phyloP scores from a whole-genome alignment of 2,888 invertebrate genomes.

The Eupithecia centaureata region DNA sequence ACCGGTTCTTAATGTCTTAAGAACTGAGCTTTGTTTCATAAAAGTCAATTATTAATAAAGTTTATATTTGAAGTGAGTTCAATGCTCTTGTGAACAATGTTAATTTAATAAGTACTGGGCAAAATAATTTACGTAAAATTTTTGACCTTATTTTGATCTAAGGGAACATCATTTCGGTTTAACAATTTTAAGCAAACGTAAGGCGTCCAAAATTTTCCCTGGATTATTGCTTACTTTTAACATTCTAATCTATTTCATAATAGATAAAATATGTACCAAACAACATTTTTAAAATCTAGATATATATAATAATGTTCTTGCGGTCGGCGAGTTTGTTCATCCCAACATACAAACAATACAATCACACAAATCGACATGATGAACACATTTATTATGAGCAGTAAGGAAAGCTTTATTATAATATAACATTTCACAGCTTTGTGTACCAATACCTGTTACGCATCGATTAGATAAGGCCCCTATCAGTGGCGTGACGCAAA shows the following conservation, averaged over 20 bases:
- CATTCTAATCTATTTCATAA: background rate
- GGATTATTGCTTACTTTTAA: background rate
- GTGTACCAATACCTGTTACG: constrained; percentile 49
- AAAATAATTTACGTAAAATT: background rate
- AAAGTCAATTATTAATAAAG: background rate
- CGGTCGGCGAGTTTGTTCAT: constrained; percentile 75
- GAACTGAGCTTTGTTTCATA: constrained; percentile 13
- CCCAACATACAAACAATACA: constrained; percentile 65
- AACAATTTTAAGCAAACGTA: background rate
- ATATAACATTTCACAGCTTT: constrained; percentile 54
- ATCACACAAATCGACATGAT: constrained; percentile 67
- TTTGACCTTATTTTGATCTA: background rate
- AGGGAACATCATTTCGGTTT: background rate
- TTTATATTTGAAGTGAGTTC: constrained; percentile 44
- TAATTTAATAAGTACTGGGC: constrained; percentile 2
- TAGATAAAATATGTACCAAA: background rate
- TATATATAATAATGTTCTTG: constrained; percentile 31
- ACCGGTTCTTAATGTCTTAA: constrained; percentile 35
- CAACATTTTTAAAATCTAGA: background rate
- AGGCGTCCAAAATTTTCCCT: background rate
- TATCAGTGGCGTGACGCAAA: constrained; percentile 52
- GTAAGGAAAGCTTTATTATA: constrained; percentile 64
- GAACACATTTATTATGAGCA: constrained; percentile 70
- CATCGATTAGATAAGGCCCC: constrained; percentile 49
- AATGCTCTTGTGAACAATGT: constrained; percentile 34